A percentile compares a stretch with the other conserved stretches of the same genome.
These are phyloP conservation scores for Neosilurus hyrtlii DNA, from an alignment of 2,797 vertebrate genomes.

Conservation along the genomic window DNA sequence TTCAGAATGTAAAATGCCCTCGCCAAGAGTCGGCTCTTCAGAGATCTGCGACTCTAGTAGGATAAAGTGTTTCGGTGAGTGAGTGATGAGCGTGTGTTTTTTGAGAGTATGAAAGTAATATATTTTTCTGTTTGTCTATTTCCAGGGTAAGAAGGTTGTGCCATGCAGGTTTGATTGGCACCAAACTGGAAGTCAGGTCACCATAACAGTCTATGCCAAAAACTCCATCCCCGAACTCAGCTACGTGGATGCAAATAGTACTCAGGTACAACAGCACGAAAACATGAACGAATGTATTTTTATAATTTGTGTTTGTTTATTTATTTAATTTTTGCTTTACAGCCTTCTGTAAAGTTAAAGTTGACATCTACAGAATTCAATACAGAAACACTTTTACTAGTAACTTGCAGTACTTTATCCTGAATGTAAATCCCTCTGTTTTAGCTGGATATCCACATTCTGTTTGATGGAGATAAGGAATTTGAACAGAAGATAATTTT, in stretches of 20 bases:
- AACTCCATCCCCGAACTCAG: conserved; percentile 88
- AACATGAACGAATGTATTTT: neutral
- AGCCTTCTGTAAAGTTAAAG: neutral
- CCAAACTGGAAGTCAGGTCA: conserved; percentile 92
- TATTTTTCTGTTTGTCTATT: conserved; percentile 17
- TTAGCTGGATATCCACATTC: conserved; percentile 87
- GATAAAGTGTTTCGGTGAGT: no score
- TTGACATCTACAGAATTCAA: neutral
- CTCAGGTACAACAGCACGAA: conserved; percentile 73
- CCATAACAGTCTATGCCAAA: conserved; percentile 94
- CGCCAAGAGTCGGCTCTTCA: no score
- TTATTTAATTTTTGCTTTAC: neutral
- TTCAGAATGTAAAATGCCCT: no score
- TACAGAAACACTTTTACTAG: neutral
- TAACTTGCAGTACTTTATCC: neutral
- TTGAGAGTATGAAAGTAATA: neutral
- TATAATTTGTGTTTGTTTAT: neutral
- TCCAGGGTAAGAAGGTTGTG: conserved; percentile 81
- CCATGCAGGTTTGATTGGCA: conserved; percentile 98
- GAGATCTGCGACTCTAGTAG: no score
- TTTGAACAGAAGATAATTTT: conserved; percentile 88
- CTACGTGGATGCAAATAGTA: conserved; percentile 91
- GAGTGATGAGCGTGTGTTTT: neutral
- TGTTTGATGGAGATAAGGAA: conserved; percentile 94
- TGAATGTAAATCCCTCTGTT: conserved; percentile 43